These are phyloP conservation scores for Ifrita kowaldi DNA, from an alignment of 2,113 vertebrate genomes.

Conservation along the genomic window DNA sequence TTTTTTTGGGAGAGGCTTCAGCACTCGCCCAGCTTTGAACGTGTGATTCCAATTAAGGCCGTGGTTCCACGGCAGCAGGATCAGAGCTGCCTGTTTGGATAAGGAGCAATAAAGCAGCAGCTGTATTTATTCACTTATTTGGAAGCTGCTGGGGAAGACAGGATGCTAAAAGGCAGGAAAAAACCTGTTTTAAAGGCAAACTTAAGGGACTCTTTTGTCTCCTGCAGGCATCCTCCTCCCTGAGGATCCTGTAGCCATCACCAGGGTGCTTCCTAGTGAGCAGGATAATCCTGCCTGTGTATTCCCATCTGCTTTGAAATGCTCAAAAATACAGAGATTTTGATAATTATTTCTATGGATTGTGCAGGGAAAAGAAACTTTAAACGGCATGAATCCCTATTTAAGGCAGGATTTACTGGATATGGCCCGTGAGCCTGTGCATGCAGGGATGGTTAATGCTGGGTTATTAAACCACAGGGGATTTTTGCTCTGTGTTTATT, in stretches of 20 bases:
- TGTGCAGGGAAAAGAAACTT: neutral
- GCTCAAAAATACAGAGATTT: neutral
- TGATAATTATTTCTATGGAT: neutral
- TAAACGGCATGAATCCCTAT: neutral
- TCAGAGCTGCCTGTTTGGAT: conserved; percentile 27
- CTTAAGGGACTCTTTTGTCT: conserved; percentile 39
- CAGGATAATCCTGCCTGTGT: neutral
- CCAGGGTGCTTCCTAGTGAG: neutral
- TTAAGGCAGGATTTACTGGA: neutral
- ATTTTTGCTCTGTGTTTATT: neutral
- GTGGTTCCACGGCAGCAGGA: neutral
- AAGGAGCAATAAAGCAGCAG: conserved; percentile 60
- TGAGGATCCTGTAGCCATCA: neutral
- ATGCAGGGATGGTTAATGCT: neutral
- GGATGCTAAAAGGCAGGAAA: conserved; percentile 29
- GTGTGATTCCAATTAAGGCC: conserved; percentile 47
- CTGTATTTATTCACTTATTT: conserved; percentile 63
- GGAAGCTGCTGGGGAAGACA: conserved; percentile 29
- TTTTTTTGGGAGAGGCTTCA: neutral
- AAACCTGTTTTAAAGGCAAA: conserved; percentile 1
- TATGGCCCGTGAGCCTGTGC: rapidly evolving
- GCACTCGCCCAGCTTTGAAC: conserved; percentile 4
- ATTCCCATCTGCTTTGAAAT: conserved; percentile 5
- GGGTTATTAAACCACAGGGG: neutral
- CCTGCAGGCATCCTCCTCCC: neutral